These are phyloP conservation scores for Crossaster papposus DNA, from an alignment of 53 echinoderm and acorn worm genomes.

Conservation along the genomic window DNA sequence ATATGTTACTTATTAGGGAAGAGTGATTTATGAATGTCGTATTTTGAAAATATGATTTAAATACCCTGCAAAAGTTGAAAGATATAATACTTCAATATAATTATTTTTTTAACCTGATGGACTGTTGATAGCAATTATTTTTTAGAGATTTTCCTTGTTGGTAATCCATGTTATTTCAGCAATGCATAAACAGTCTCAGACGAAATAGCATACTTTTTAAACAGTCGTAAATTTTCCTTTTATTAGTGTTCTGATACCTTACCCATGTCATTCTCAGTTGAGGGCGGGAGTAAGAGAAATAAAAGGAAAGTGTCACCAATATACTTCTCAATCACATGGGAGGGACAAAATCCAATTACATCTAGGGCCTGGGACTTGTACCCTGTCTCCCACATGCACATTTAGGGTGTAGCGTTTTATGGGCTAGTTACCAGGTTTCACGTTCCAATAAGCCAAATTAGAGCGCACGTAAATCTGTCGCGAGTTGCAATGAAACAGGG, in stretches of 20 bases:
- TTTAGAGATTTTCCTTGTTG: background rate
- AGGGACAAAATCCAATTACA: slow-evolving; percentile 37
- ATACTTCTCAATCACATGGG: slow-evolving; percentile 32
- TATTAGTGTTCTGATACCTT: slow-evolving; percentile 25
- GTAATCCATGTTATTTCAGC: slow-evolving; percentile 18
- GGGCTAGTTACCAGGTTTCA: background rate
- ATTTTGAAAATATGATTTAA: too few relatives aligned
- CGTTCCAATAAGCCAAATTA: slow-evolving; percentile 41
- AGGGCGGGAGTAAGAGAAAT: background rate
- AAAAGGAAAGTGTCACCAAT: slow-evolving; percentile 45
- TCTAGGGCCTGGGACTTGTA: background rate
- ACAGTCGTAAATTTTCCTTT: slow-evolving; percentile 35
- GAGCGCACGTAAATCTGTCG: slow-evolving; percentile 45
- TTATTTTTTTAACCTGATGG: too few relatives aligned
- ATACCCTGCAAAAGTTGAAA: background rate
- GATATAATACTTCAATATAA: background rate
- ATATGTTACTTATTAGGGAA: too few relatives aligned
- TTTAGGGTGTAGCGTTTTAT: slow-evolving; percentile 13
- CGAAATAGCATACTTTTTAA: slow-evolving; percentile 15
- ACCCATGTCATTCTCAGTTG: background rate
- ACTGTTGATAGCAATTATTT: background rate
- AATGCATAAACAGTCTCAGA: slow-evolving; percentile 16
- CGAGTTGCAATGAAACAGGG: slow-evolving; percentile 13
- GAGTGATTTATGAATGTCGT: too few relatives aligned
- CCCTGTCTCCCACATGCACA: background rate